Evolutionary conservation across 2,888 invertebrate species (phyloP).

Genomic region (Phymatocera aterrima): DNA sequence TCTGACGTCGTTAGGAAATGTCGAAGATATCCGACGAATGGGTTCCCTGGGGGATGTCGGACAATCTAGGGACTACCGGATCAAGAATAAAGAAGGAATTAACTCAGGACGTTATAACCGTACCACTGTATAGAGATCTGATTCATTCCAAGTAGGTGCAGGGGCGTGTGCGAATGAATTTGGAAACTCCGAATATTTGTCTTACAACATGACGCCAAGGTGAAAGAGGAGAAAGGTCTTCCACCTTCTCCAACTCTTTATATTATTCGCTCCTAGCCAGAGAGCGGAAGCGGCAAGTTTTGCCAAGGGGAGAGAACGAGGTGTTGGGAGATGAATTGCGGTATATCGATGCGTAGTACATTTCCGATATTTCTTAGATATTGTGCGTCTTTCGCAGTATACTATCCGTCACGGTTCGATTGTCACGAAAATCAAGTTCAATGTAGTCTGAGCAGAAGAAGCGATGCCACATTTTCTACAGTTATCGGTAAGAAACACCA

Average conservation of each 20-base stretch:
- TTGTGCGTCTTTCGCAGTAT: neutral
- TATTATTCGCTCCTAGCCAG: slow-evolving; percentile 16
- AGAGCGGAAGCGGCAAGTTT: too few relatives aligned
- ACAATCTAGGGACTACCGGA: slow-evolving; percentile 83
- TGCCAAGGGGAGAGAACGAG: too few relatives aligned
- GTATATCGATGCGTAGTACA: neutral
- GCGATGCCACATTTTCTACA: neutral
- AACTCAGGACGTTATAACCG: too few relatives aligned
- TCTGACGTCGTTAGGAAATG: slow-evolving; percentile 92
- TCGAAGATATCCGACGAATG: slow-evolving; percentile 93
- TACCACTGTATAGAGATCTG: too few relatives aligned
- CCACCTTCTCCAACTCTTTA: neutral
- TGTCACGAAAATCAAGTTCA: neutral
- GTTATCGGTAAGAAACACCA: neutral
- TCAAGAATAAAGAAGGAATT: neutral
- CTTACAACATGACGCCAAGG: neutral
- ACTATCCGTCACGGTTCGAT: neutral
- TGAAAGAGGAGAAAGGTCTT: neutral
- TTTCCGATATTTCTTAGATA: neutral
- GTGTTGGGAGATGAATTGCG: too few relatives aligned
- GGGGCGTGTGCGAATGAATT: too few relatives aligned
- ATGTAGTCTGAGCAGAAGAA: neutral
- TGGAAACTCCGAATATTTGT: too few relatives aligned
- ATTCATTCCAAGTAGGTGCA: too few relatives aligned
- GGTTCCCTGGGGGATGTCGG: slow-evolving; percentile 88